Evolutionary conservation across 1,140 invertebrate species (phyloP), one percentile per base, ranked within the genome.

Genomic region (Halictus rubicundus): DNA sequence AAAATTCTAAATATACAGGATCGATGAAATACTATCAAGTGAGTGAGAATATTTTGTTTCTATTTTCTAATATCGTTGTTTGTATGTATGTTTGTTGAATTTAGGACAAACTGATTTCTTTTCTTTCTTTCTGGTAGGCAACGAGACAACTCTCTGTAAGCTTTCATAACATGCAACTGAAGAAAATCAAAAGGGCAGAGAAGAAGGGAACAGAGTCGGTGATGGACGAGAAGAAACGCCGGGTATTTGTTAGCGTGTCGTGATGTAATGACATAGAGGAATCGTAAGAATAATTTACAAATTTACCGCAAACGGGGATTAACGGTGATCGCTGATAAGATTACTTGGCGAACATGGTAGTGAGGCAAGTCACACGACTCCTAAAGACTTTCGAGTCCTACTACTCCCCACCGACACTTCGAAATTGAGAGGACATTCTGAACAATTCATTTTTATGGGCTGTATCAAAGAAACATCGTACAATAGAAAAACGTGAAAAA

Each of bases 211-310:
- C 97, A 0, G 97, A 99, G 92, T 98, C 98, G 42, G 98, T 99
- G 0, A 99, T 99, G 97, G 98, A 99, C 89, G 98, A 99, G 91
- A 99, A 99, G n/a, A n/a, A n/a, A n/a, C n/a, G n/a, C n/a, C n/a
- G n/a, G n/a, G n/a, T n/a, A n/a, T n/a, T n/a, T n/a, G n/a, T n/a
- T n/a, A n/a, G n/a, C n/a, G n/a, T n/a, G n/a, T n/a, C n/a, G n/a
- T n/a, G n/a, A n/a, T n/a, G n/a, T n/a, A n/a, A n/a, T n/a, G n/a
- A n/a, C n/a, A n/a, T n/a, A n/a, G n/a, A n/a, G n/a, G n/a, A n/a
- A n/a, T n/a, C n/a, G n/a, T n/a, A n/a, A n/a, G n/a, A n/a, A n/a
- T n/a, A n/a, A n/a, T n/a, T n/a, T n/a, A n/a, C n/a, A n/a, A n/a
- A n/a, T n/a, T n/a, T n/a, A n/a, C n/a, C n/a, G n/a, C n/a, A n/a